Conservation (phyloP, 2,113 vertebrate species). For the Nothocercus nigrocapillus region DNA sequence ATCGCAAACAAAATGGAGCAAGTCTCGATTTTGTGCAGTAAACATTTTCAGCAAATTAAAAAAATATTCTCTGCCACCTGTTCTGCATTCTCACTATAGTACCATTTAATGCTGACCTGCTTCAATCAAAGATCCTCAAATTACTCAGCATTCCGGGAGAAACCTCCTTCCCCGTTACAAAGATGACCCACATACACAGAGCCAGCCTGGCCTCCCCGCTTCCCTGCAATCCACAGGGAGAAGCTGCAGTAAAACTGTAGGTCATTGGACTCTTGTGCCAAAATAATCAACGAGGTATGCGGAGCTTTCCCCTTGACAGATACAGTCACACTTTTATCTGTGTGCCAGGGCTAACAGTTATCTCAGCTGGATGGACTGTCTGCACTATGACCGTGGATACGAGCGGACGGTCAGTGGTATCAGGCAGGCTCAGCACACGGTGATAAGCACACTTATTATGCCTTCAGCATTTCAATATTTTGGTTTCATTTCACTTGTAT, state of each 20-base stretch:
- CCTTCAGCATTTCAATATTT: neutral
- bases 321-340: neutral
- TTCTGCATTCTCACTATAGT: neutral
- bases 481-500: neutral
- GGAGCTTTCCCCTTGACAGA: constrained; percentile 47
- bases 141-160: constrained; percentile 53
- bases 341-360: constrained; percentile 28
- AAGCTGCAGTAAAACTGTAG: neutral
- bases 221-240: neutral
- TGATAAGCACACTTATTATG: neutral
- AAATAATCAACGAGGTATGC: constrained; percentile 24
- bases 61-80: constrained; percentile 42
- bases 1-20: neutral
- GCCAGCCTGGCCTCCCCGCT: neutral
- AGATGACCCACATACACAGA: constrained; percentile 4
- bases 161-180: constrained; percentile 6
- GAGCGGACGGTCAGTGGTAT: neutral
- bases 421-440: neutral
- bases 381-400: neutral
- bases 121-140: constrained; percentile 18
- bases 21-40: neutral
- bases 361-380: constrained; percentile 1
- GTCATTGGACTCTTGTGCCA: constrained; percentile 22
- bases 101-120: constrained; percentile 36
- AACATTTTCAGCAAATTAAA: neutral